A percentile compares a stretch with the other conserved stretches of the same genome.
Conservation (phyloP, 2,797 vertebrate genomes). For the Manis pentadactyla region DNA sequence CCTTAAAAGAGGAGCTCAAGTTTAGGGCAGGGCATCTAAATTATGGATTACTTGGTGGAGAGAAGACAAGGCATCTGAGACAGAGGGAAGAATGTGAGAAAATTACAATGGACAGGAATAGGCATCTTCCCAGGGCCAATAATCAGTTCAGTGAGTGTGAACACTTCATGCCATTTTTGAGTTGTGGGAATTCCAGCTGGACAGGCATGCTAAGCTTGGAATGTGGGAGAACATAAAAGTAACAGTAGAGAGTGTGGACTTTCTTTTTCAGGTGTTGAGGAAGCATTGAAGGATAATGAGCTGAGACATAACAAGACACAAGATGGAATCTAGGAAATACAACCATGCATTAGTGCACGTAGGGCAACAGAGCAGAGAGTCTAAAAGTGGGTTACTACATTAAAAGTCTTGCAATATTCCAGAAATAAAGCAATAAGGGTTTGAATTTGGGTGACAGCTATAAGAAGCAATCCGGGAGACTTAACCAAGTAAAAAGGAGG, state of each 20-base stretch:
- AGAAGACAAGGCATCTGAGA: neutral
- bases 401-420: neutral
- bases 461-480: neutral
- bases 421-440: neutral
- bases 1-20: neutral
- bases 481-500: neutral
- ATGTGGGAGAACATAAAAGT: neutral
- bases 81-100: neutral
- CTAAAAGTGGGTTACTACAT: neutral
- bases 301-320: neutral
- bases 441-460: neutral
- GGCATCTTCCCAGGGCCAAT: neutral
- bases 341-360: too few relatives aligned
- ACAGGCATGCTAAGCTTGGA: neutral
- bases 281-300: neutral
- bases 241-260: neutral
- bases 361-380: neutral
- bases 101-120: neutral
- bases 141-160: neutral
- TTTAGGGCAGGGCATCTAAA: neutral
- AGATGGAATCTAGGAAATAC: neutral
- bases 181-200: neutral
- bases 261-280: neutral
- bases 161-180: neutral
- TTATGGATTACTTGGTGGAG: neutral